phyloP scores from a whole-genome alignment of 1,140 invertebrate genomes.

The Drosophila pruinosa region DNA sequence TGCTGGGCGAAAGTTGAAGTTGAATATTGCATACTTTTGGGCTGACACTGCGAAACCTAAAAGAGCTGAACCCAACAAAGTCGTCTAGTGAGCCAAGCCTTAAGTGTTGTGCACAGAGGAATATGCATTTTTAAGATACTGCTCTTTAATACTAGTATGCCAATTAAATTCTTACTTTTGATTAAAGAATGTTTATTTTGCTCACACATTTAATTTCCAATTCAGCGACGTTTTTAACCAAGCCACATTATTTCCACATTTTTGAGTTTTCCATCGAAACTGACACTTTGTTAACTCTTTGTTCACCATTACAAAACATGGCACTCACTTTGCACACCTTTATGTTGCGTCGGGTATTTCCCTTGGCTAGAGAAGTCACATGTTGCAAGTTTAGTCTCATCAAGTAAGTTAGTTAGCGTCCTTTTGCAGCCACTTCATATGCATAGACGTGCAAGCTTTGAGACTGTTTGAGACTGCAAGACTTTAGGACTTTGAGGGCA shows the following conservation, averaged over 20 bases:
- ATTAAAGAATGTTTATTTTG: too few species aligned
- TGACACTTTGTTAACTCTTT: neutral
- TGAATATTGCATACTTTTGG: slow-evolving; percentile 43
- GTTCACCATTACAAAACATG: neutral
- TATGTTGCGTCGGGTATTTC: neutral
- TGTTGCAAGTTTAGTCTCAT: slow-evolving; percentile 18
- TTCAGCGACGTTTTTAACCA: too few species aligned
- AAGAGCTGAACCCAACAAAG: slow-evolving; percentile 18
- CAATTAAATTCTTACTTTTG: too few species aligned
- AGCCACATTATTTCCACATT: neutral
- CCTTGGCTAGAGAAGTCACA: neutral
- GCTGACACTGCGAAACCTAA: slow-evolving; percentile 27
- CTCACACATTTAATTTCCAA: too few species aligned
- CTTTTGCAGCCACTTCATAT: slow-evolving; percentile 14
- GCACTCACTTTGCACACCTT: neutral
- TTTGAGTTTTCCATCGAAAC: neutral
- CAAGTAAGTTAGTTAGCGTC: slow-evolving; percentile 38
- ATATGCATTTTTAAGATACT: neutral
- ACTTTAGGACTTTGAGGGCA: slow-evolving; percentile 6
- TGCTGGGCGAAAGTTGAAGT: slow-evolving; percentile 27
- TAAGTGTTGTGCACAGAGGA: neutral
- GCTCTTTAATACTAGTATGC: too few species aligned
- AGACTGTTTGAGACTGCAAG: slow-evolving; percentile 12
- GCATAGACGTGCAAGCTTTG: slow-evolving; percentile 6
- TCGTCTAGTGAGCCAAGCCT: slow-evolving; percentile 10